These are phyloP conservation scores for Rhagologus leucostigma DNA, from an alignment of 2,113 vertebrate genomes.

Conservation along the genomic window DNA sequence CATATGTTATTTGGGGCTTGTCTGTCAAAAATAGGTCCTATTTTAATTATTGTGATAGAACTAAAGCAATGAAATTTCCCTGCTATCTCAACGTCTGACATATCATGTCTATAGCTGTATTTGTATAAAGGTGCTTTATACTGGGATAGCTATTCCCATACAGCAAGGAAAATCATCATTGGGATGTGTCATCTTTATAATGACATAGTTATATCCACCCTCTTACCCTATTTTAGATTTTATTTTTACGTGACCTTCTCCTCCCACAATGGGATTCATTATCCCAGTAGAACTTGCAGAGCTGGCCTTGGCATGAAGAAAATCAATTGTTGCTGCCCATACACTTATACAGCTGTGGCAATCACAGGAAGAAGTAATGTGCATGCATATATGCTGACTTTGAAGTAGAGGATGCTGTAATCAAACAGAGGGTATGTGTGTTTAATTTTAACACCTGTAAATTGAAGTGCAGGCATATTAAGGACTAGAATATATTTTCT, in stretches of 20 bases:
- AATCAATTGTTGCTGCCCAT: neutral
- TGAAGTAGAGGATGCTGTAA: neutral
- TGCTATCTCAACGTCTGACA: neutral
- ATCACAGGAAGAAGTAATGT: neutral
- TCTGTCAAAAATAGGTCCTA: neutral
- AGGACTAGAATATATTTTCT: neutral
- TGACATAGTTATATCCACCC: neutral
- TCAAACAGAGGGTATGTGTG: rapidly evolving
- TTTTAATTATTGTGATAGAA: neutral
- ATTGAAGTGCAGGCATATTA: neutral
- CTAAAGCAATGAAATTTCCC: neutral
- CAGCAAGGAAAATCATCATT: neutral
- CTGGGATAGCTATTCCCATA: neutral
- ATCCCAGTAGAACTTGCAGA: neutral
- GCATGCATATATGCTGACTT: neutral
- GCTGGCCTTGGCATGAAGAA: neutral
- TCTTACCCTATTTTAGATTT: neutral
- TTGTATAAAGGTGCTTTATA: neutral
- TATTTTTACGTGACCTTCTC: constrained; percentile 8
- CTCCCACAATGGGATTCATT: neutral
- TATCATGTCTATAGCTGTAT: neutral
- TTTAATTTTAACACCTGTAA: neutral
- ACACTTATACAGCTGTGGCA: neutral
- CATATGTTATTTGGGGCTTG: neutral
- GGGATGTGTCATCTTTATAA: neutral